phyloP scores from a whole-genome alignment of 2,888 invertebrate genomes.

The Cyclophora albipunctata region DNA sequence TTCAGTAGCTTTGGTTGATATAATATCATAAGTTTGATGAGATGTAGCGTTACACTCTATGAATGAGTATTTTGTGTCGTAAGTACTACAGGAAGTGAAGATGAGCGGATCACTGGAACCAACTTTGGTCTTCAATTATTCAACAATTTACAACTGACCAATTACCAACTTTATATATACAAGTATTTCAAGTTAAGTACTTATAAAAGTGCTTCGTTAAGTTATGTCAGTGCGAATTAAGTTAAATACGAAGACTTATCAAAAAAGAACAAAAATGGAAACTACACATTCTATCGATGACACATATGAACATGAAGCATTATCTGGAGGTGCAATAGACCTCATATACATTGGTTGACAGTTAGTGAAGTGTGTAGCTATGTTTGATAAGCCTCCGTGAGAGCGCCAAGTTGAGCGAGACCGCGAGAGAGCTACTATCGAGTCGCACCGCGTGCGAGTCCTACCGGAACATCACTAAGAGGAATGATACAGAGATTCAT shows the following conservation, averaged over 20 bases:
- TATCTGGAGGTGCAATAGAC: too few species aligned
- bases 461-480: constrained; percentile 32
- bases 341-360: too few species aligned
- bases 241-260: too few species aligned
- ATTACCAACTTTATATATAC: too few species aligned
- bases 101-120: constrained; percentile 23
- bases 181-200: too few species aligned
- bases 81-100: constrained; percentile 35
- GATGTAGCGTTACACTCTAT: constrained; percentile 24
- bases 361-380: too few species aligned
- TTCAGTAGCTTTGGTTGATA: constrained; percentile 71
- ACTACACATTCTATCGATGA: too few species aligned
- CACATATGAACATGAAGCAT: too few species aligned
- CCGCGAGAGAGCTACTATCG: constrained; percentile 46
- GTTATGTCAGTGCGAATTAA: too few species aligned
- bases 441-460: constrained; percentile 32
- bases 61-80: constrained; percentile 49
- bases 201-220: too few species aligned
- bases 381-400: not conserved
- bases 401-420: constrained; percentile 14
- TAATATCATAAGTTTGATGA: constrained; percentile 51
- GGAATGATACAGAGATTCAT: constrained; percentile 58
- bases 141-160: not conserved
- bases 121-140: constrained; percentile 28
- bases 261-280: too few species aligned